phyloP scores from a whole-genome alignment of 2,113 vertebrate species.

The Porphyrio hochstetteri region DNA sequence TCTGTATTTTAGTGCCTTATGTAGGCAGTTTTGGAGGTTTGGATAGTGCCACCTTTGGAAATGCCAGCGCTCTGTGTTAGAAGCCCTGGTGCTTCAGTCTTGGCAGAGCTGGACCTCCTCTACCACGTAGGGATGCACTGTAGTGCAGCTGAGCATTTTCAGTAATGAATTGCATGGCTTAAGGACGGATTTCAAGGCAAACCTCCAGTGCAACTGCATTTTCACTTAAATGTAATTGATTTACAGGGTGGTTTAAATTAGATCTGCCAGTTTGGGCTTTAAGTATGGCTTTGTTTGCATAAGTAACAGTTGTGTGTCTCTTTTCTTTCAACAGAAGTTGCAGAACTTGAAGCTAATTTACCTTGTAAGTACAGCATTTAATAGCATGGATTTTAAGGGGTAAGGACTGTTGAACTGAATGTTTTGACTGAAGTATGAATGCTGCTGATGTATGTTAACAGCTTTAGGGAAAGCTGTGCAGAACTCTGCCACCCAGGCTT shows the following conservation, averaged over 20 bases:
- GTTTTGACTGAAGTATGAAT: not conserved
- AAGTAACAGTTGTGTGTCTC: conserved; percentile 29
- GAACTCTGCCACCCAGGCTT: not conserved
- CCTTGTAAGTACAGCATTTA: conserved; percentile 88
- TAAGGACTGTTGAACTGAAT: not conserved
- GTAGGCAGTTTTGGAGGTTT: not conserved
- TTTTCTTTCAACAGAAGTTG: conserved; percentile 88
- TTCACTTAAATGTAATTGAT: not conserved
- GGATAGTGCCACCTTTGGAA: not conserved
- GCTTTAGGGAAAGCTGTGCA: not conserved
- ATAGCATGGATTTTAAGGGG: not conserved
- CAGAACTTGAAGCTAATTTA: conserved; percentile 96
- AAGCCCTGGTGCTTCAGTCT: not conserved
- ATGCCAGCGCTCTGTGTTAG: not conserved
- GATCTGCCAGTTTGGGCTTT: not conserved
- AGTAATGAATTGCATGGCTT: not conserved
- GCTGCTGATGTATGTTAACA: not conserved
- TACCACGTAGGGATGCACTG: not conserved
- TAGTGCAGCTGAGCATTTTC: not conserved
- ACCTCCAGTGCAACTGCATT: not conserved
- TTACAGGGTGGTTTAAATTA: not conserved
- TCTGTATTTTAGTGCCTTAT: not conserved
- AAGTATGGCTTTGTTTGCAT: not conserved
- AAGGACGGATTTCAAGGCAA: not conserved
- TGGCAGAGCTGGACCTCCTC: not conserved